phyloP scores from a whole-genome alignment of 2,797 vertebrate species.

The Varecia variegata region DNA sequence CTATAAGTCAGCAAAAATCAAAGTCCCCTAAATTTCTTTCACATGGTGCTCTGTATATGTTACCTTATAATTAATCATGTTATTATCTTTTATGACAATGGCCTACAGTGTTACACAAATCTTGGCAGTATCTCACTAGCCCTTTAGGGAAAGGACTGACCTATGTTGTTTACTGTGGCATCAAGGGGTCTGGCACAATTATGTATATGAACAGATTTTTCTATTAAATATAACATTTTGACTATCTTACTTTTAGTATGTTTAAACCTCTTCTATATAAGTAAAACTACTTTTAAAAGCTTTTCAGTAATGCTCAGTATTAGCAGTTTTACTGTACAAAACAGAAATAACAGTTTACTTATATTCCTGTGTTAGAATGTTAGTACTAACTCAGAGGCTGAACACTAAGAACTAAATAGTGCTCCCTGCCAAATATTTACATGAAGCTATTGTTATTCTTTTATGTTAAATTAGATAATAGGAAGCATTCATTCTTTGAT shows the following conservation, averaged over 20 bases:
- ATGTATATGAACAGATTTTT: not conserved
- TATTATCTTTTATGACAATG: not conserved
- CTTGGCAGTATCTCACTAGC: not conserved
- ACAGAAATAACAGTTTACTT: not conserved
- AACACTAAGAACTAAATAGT: not conserved
- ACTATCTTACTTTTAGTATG: not conserved
- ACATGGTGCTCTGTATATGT: not conserved
- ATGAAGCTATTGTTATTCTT: not conserved
- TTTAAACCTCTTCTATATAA: not conserved
- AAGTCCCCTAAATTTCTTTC: not conserved
- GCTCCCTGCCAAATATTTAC: not conserved
- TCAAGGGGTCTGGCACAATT: not conserved
- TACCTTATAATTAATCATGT: not conserved
- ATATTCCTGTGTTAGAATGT: not conserved
- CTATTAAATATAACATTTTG: not conserved
- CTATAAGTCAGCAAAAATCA: not conserved
- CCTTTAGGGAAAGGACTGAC: not conserved
- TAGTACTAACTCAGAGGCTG: not conserved
- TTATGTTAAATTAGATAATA: not conserved
- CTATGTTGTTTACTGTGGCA: not conserved
- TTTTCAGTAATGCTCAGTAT: not conserved
- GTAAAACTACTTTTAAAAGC: conserved; percentile 13
- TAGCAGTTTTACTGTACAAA: not conserved
- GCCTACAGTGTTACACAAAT: not conserved
- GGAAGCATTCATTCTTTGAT: not conserved